Base-by-base conservation (phyloP, 2,888 invertebrate genomes). In the Sminthurides aquaticus region DNA sequence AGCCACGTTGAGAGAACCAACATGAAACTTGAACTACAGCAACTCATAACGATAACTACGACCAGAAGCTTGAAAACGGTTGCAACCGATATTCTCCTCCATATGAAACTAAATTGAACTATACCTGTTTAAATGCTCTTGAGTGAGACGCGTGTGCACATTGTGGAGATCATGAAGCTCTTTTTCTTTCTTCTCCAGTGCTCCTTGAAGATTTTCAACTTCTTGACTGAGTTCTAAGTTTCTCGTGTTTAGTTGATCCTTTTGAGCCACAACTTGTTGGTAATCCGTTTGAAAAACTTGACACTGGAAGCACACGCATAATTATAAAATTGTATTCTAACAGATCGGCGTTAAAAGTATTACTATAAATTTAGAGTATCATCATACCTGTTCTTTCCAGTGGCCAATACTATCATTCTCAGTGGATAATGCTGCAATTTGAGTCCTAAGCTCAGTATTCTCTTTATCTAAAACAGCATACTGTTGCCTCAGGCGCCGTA, bases 321-420 rank as follows among this genome's bases (percentile, higher is more conserved):
- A n/a, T 8, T 43, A 43, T 11, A 43, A 43, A 11, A 43, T 52
- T 5, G 20, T 52, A 20, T 52, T 8, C 5, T 20, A 18, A 52
- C 15, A 15, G 22, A 52, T 52, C 18, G 43, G 43, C 18, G 18
- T 11, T 43, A 18, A 43, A 8, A 11, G n/a, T n/a, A n/a, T n/a
- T n/a, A n/a, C n/a, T n/a, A n/a, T 8, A 43, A 43, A 18, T 43
- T 43, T 43, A 43, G 43, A 43, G 18, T 43, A 8, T 43, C 18
- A 18, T 43, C 43, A 43, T 29, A 64, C 64, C 64, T 64, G 64
- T 8, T 26, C 64, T 48, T 64, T 64, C 64, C 64, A 64, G 49
- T 64, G 56, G 1, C 24, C 5, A 20, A 64, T 59, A 48, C 48
- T 34, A 27, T 64, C 64, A 22, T 64, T 59, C 27, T 64, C 64